A percentile compares a stretch with the other conserved stretches of the same genome.
These are phyloP conservation scores for Macrosoma leucophasiata DNA, from an alignment of 2,888 invertebrate genomes.

Conservation along the genomic window DNA sequence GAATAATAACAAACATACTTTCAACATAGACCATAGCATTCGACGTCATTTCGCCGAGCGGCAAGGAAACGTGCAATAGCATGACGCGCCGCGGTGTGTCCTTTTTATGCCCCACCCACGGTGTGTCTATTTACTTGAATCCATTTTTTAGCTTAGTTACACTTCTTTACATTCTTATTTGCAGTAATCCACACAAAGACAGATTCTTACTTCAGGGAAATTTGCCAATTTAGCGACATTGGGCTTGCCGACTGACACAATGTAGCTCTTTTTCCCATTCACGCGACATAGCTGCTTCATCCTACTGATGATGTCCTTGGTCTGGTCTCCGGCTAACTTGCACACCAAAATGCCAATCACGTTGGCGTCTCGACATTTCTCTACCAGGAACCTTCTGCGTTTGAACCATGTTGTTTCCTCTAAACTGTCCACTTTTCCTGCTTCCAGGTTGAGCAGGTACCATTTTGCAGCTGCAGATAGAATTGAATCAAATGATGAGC, in stretches of 20 bases:
- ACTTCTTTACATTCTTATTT: background rate
- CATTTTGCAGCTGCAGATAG: conserved; percentile 75
- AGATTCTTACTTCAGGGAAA: conserved; percentile 83
- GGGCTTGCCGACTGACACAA: conserved; percentile 95
- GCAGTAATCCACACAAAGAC: background rate
- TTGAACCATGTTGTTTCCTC: conserved; percentile 78
- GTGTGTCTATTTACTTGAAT: no score
- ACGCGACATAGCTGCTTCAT: conserved; percentile 82
- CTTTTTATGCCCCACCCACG: no score
- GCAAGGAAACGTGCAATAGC: no score
- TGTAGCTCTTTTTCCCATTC: conserved; percentile 91
- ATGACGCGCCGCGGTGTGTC: no score
- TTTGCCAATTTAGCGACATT: conserved; percentile 97
- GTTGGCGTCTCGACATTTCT: conserved; percentile 93
- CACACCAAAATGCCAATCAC: conserved; percentile 93
- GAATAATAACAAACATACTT: no score
- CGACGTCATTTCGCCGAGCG: no score
- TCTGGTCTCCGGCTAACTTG: conserved; percentile 89
- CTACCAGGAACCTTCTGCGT: conserved; percentile 88
- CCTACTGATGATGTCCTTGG: conserved; percentile 82
- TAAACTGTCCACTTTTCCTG: conserved; percentile 48
- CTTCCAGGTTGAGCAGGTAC: conserved; percentile 71
- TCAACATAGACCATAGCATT: no score
- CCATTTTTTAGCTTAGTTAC: no score
- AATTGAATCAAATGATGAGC: no score